Conservation (phyloP, 2,797 vertebrate species). For the Leptoclinus maculatus region DNA sequence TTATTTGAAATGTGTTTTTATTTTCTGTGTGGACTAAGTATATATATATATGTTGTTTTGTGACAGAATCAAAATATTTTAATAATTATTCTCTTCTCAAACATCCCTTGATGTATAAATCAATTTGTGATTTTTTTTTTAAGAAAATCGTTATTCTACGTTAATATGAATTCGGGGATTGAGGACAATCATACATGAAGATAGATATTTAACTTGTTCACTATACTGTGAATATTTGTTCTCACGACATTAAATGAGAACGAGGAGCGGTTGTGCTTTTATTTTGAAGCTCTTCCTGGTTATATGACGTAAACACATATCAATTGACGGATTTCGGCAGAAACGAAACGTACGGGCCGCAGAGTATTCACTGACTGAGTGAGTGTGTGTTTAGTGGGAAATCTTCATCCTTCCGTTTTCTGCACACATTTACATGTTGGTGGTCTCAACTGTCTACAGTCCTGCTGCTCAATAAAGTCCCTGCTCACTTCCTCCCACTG, state of each 20-base stretch:
- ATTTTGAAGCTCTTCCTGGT: neutral
- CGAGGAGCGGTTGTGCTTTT: neutral
- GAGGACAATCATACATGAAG: neutral
- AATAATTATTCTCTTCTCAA: neutral
- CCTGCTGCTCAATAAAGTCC: neutral
- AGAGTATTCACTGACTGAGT: neutral
- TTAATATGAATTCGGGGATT: neutral
- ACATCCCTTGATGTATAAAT: fast-evolving
- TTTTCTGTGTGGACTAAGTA: too few relatives aligned
- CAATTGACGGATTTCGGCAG: neutral
- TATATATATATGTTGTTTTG: neutral
- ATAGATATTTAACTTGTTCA: too few relatives aligned
- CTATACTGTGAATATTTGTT: neutral
- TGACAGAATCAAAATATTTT: neutral
- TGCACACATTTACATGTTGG: neutral
- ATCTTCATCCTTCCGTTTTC: too few relatives aligned
- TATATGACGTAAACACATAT: fast-evolving
- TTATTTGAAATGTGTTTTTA: too few relatives aligned
- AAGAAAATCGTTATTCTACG: neutral
- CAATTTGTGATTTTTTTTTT: neutral
- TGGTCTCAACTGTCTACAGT: constrained; percentile 3
- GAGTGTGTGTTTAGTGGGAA: neutral
- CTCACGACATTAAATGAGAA: too few relatives aligned
- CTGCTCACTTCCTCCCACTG: neutral
- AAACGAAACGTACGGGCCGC: constrained; percentile 33